These are phyloP conservation scores for Pollenia amentaria DNA, from an alignment of 2,888 invertebrate species.

Conservation along the genomic window DNA sequence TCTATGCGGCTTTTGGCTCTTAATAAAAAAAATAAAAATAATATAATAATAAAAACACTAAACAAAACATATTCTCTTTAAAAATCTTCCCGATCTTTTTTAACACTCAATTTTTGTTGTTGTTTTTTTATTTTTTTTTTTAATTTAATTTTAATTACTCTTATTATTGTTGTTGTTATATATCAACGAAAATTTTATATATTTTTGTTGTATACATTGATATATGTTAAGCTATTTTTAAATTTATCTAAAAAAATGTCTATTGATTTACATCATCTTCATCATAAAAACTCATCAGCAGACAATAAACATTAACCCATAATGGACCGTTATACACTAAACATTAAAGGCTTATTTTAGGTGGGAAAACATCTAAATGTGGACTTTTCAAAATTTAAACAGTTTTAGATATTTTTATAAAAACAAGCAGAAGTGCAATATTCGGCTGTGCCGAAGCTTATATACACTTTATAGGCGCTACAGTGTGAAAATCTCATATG, in stretches of 20 bases:
- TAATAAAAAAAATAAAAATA: neutral
- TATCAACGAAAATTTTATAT: slow-evolving; percentile 32
- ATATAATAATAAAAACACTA: too few relatives aligned
- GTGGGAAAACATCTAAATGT: too few relatives aligned
- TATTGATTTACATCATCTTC: slow-evolving; percentile 63
- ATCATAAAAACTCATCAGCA: slow-evolving; percentile 47
- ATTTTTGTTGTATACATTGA: slow-evolving; percentile 21
- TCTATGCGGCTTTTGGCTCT: slow-evolving; percentile 67
- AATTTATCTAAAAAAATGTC: slow-evolving; percentile 42
- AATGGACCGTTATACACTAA: too few relatives aligned
- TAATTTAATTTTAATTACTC: slow-evolving; percentile 5
- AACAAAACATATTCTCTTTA: slow-evolving; percentile 27
- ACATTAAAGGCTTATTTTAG: too few relatives aligned
- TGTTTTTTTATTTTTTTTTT: slow-evolving; percentile 1
- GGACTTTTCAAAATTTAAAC: too few relatives aligned
- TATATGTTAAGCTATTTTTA: slow-evolving; percentile 60
- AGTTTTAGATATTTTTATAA: too few relatives aligned
- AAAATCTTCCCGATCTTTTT: slow-evolving; percentile 45
- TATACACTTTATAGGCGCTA: too few relatives aligned
- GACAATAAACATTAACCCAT: slow-evolving; percentile 1
- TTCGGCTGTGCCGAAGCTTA: too few relatives aligned
- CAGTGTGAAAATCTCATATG: too few relatives aligned
- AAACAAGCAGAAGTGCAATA: too few relatives aligned
- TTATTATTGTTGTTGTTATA: slow-evolving; percentile 41
- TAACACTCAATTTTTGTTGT: slow-evolving; percentile 46